Conservation (phyloP, 2,797 vertebrate genomes). For the Sitta carolinensis region DNA sequence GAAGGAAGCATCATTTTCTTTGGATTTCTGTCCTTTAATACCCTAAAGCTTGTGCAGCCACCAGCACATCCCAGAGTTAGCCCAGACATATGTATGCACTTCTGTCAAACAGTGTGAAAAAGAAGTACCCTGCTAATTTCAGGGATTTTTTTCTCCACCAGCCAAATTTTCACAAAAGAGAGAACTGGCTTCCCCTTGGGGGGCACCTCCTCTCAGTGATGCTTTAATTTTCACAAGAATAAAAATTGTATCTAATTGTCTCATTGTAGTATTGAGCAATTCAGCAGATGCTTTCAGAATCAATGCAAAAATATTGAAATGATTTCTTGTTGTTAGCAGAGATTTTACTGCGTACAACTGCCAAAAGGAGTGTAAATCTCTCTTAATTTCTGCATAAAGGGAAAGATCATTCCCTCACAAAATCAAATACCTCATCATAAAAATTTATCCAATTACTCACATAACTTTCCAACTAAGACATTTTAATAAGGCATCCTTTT, state of each 20-base stretch:
- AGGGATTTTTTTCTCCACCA: background rate
- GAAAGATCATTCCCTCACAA: background rate
- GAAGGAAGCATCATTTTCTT: background rate
- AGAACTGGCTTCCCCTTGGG: background rate
- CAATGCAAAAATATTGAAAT: background rate
- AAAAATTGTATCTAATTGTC: background rate
- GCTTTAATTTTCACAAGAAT: background rate
- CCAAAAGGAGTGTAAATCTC: background rate
- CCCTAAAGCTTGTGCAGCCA: background rate
- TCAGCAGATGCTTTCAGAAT: background rate
- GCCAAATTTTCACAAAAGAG: background rate
- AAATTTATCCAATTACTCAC: background rate
- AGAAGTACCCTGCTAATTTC: background rate
- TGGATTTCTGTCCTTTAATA: background rate
- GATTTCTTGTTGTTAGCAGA: no score
- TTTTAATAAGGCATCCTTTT: background rate
- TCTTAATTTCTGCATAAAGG: background rate
- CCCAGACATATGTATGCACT: background rate
- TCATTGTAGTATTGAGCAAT: background rate
- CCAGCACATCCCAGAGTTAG: background rate
- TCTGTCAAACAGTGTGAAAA: background rate
- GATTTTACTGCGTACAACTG: no score
- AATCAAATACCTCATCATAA: background rate
- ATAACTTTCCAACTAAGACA: background rate
- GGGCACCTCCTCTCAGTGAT: background rate